These are phyloP conservation scores for Platichthys flesus DNA, from an alignment of 2,113 vertebrate species.

Conservation along the genomic window DNA sequence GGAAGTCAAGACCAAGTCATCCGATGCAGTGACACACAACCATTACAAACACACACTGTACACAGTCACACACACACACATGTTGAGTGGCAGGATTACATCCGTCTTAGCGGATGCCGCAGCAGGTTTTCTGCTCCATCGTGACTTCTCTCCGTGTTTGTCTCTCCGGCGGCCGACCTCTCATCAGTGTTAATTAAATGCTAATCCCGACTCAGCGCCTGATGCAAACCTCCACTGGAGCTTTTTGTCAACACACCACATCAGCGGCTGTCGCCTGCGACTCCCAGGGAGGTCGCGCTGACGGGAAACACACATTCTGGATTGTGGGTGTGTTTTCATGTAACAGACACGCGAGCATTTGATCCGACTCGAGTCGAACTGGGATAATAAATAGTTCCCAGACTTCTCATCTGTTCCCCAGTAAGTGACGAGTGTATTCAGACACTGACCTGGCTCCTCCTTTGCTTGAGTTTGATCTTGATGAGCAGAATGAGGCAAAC, in stretches of 20 bases:
- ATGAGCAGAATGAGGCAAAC: slow-evolving; percentile 98
- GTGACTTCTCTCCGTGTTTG: slow-evolving; percentile 31
- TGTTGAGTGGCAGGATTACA: slow-evolving; percentile 37
- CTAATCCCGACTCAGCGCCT: slow-evolving; percentile 47
- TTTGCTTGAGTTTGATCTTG: slow-evolving; percentile 98
- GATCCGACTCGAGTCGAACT: no score
- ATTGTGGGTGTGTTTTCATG: slow-evolving; percentile 5
- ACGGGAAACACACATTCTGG: neutral
- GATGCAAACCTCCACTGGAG: slow-evolving; percentile 19
- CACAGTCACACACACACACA: neutral
- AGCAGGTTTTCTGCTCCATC: slow-evolving; percentile 34
- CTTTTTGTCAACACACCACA: slow-evolving; percentile 39
- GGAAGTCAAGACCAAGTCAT: slow-evolving; percentile 14
- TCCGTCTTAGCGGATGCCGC: slow-evolving; percentile 29
- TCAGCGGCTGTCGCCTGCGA: slow-evolving; percentile 32
- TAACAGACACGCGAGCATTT: no score
- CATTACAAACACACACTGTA: neutral
- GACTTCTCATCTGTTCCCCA: neutral
- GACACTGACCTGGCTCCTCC: slow-evolving; percentile 92
- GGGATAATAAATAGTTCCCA: neutral
- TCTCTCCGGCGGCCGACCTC: slow-evolving; percentile 20
- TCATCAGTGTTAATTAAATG: slow-evolving; percentile 59
- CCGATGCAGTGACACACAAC: neutral
- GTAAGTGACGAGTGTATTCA: neutral
- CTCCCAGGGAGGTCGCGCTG: neutral